phyloP scores from a whole-genome alignment of 2,113 vertebrate genomes.

The Rutilus rutilus region DNA sequence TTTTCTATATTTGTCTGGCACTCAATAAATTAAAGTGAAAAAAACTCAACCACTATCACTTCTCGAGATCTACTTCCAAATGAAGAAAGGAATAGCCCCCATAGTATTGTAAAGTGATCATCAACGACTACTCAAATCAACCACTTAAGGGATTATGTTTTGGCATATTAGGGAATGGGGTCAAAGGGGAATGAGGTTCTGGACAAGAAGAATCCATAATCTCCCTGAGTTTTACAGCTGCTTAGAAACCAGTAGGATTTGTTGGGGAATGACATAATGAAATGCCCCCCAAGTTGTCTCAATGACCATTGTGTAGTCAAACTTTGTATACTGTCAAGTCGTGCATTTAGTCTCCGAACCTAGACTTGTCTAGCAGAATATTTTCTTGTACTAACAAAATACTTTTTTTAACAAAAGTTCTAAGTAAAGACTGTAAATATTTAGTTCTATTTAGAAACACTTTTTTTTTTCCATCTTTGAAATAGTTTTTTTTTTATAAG shows the following conservation, averaged over 20 bases:
- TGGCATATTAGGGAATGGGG: not conserved
- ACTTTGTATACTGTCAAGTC: not conserved
- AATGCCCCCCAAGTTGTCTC: not conserved
- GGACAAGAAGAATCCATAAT: not conserved
- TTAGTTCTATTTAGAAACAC: not conserved
- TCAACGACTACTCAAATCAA: not conserved
- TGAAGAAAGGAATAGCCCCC: not conserved
- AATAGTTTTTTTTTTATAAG: not conserved
- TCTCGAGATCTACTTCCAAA: not conserved
- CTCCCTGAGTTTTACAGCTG: not conserved
- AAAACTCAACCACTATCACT: not conserved
- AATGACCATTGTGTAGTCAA: not conserved
- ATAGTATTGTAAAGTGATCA: not conserved
- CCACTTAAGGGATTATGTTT: slow-evolving; percentile 22
- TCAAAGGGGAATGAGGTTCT: slow-evolving; percentile 2
- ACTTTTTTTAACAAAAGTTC: not conserved
- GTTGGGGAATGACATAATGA: not conserved
- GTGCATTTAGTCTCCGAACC: not conserved
- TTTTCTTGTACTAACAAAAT: not conserved
- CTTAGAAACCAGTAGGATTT: not conserved
- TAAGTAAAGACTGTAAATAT: slow-evolving; percentile 15
- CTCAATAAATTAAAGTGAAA: not conserved
- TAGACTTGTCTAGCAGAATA: not conserved
- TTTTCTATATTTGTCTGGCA: not conserved
- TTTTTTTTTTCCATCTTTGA: not conserved